Conservation (phyloP, 2,888 invertebrate genomes). For the Polylopha cassiicola region DNA sequence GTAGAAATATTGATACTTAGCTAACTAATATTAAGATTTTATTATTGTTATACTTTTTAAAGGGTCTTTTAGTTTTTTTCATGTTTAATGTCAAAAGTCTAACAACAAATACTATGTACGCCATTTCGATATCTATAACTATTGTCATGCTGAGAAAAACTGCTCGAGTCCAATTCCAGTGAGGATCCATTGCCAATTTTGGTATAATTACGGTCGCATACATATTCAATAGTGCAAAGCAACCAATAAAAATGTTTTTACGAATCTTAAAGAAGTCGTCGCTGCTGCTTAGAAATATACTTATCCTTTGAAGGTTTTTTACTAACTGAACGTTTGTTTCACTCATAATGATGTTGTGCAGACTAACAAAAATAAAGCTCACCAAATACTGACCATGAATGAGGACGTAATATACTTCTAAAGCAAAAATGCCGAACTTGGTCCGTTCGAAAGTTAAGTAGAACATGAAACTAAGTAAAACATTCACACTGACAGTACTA, state of each 20-base stretch:
- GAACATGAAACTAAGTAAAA: background rate
- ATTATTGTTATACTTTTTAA: too few relatives aligned
- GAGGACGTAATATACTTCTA: slow-evolving; percentile 3
- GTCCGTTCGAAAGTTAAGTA: slow-evolving; percentile 1
- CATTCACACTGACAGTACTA: background rate
- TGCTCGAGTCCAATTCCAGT: slow-evolving; percentile 9
- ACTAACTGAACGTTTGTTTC: slow-evolving; percentile 1
- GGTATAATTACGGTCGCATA: slow-evolving; percentile 2
- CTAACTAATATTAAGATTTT: too few relatives aligned
- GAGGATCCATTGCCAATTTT: slow-evolving; percentile 5
- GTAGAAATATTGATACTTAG: too few relatives aligned
- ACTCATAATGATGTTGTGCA: slow-evolving; percentile 3
- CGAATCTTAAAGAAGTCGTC: background rate
- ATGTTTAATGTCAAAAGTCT: slow-evolving; percentile 4
- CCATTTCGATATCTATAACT: slow-evolving; percentile 7
- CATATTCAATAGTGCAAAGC: background rate
- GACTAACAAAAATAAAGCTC: slow-evolving; percentile 1
- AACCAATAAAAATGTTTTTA: background rate
- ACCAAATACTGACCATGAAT: slow-evolving; percentile 8
- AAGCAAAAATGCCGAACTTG: background rate
- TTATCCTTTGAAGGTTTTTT: slow-evolving; percentile 1
- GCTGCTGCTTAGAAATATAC: background rate
- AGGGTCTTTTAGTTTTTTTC: too few relatives aligned
- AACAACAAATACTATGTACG: slow-evolving; percentile 3
- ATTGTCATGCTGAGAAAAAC: slow-evolving; percentile 3